phyloP scores from a whole-genome alignment of 1,140 invertebrate species.

The Drosophila funebris region DNA sequence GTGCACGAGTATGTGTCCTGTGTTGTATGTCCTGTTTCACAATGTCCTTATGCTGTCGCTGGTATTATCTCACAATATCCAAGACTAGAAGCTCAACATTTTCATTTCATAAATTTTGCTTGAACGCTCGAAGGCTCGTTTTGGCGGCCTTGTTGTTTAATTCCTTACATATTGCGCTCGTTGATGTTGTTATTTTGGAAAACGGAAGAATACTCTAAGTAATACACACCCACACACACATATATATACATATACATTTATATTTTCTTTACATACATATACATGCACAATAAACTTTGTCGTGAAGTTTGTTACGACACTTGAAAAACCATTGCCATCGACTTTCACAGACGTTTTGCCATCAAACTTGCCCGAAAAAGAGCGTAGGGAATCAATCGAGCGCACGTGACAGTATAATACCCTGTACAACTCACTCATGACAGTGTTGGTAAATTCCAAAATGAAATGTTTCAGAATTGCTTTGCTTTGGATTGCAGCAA shows the following conservation, averaged over 20 bases:
- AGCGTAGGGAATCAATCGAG: no score
- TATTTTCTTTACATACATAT: no score
- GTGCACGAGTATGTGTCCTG: not conserved
- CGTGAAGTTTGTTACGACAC: slow-evolving; percentile 39
- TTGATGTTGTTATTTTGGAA: slow-evolving; percentile 4
- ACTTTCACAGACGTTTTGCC: slow-evolving; percentile 32
- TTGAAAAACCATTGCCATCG: slow-evolving; percentile 38
- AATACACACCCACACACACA: slow-evolving; percentile 6
- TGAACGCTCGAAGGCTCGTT: slow-evolving; percentile 27
- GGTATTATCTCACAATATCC: slow-evolving; percentile 32
- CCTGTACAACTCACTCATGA: not conserved
- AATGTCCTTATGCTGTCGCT: slow-evolving; percentile 18
- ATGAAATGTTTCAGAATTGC: no score
- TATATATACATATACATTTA: not conserved
- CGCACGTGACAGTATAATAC: no score
- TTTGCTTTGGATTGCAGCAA: no score
- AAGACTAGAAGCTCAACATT: slow-evolving; percentile 45
- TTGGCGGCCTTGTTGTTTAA: slow-evolving; percentile 34
- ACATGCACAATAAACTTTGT: slow-evolving; percentile 33
- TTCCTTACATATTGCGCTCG: slow-evolving; percentile 38
- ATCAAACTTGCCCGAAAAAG: slow-evolving; percentile 36
- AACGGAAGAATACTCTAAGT: slow-evolving; percentile 1
- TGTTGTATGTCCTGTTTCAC: slow-evolving; percentile 11
- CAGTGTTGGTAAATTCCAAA: no score
- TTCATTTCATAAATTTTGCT: slow-evolving; percentile 56